phyloP scores from a whole-genome alignment of 2,113 vertebrate species.

The Mystacornis crossleyi region DNA sequence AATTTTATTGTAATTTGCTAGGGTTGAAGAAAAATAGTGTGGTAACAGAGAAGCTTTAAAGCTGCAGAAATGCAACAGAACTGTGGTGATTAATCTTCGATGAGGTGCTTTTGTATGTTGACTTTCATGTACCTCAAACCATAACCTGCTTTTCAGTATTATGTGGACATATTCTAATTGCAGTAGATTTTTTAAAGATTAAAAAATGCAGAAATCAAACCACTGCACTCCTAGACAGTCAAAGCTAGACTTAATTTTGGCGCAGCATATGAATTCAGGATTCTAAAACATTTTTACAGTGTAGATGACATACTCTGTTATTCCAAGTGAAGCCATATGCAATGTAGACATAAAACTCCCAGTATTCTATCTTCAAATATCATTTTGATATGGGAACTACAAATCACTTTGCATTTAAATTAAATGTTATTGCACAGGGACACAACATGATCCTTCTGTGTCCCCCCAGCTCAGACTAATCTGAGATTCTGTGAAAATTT shows the following conservation, averaged over 20 bases:
- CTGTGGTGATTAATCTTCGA: neutral
- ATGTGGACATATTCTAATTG: neutral
- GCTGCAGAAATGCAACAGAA: neutral
- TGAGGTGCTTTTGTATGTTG: neutral
- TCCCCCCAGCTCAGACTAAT: neutral
- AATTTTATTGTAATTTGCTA: neutral
- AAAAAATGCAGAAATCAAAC: neutral
- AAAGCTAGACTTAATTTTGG: neutral
- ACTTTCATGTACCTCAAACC: neutral
- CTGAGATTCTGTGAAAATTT: neutral
- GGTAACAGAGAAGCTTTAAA: neutral
- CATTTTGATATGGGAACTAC: neutral
- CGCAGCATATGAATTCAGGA: neutral
- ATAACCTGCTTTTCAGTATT: neutral
- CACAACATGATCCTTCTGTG: neutral
- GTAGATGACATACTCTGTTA: neutral
- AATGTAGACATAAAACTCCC: neutral
- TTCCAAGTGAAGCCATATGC: neutral
- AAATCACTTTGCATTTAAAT: neutral
- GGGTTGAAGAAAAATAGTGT: neutral
- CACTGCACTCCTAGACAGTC: neutral
- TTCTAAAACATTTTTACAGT: neutral
- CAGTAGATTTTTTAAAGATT: neutral
- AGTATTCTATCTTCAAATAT: neutral
- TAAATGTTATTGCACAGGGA: neutral